phyloP scores from a whole-genome alignment of 2,797 vertebrate species.

The Limnodromus scolopaceus region DNA sequence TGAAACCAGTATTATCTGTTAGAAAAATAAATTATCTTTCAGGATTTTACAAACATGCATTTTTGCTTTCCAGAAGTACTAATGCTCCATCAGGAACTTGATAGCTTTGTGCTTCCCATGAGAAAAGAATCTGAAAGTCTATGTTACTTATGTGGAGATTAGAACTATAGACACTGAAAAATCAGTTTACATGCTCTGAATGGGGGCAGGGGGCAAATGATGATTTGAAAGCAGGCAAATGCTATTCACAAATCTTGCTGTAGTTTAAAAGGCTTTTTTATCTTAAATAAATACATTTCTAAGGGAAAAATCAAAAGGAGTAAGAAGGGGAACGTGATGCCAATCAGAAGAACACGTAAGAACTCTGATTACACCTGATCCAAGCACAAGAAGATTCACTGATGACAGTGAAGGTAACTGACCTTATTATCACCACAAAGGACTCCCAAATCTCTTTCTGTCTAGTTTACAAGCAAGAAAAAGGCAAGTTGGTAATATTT shows the following conservation, averaged over 20 bases:
- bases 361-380: not conserved
- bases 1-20: conserved; percentile 13
- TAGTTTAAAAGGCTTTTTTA: not conserved
- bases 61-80: conserved; percentile 14
- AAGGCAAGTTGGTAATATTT: not conserved
- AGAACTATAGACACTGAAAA: not conserved
- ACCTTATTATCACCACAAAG: not conserved
- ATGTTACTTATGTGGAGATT: not conserved
- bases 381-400: not conserved
- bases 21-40: conserved; percentile 26
- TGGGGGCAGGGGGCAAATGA: not conserved
- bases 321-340: not conserved
- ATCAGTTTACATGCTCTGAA: not conserved
- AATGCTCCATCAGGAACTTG: not conserved
- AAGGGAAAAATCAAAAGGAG: not conserved
- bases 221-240: not conserved
- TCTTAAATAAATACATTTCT: not conserved
- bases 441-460: not conserved
- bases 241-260: not conserved
- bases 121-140: conserved; percentile 5
- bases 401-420: not conserved
- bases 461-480: not conserved
- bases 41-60: conserved; percentile 4
- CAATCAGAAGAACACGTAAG: not conserved
- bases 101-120: not conserved